Conservation (phyloP, 2,113 vertebrate genomes). For the Marmota monax region DNA sequence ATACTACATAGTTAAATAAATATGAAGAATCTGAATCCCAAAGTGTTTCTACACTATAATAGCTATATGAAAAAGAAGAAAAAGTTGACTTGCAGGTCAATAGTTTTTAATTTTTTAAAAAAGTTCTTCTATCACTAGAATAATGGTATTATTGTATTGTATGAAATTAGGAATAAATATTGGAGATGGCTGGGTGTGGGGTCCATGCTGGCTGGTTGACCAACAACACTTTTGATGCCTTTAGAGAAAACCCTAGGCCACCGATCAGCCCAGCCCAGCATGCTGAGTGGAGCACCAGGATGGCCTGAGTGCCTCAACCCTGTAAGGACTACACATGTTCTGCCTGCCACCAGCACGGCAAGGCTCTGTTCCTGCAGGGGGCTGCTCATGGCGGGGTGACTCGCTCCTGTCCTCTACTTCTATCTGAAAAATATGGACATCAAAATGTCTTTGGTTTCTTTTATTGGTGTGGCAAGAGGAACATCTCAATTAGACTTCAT, state of each 20-base stretch:
- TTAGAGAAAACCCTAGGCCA: slow-evolving; percentile 41
- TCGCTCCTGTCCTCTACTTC: not conserved
- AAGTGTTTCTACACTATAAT: not conserved
- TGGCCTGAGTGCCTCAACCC: not conserved
- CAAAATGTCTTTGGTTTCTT: not conserved
- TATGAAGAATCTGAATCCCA: not conserved
- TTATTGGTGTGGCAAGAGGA: not conserved
- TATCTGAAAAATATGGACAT: not conserved
- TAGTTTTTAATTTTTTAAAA: not conserved
- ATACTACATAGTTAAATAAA: not conserved
- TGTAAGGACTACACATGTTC: not conserved
- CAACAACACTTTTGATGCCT: not conserved
- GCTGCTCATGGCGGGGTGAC: not conserved
- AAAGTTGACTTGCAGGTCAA: not conserved
- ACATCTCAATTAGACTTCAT: not conserved
- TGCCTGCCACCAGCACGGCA: not conserved
- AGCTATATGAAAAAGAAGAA: not conserved
- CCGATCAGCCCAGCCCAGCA: not conserved
- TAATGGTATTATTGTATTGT: not conserved
- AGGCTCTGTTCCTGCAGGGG: not conserved
- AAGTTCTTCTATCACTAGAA: not conserved
- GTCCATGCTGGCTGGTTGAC: not conserved
- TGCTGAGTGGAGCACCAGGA: not conserved
- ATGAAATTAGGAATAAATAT: slow-evolving; percentile 15
- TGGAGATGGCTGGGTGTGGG: not conserved